phyloP scores from a whole-genome alignment of 2,113 vertebrate genomes.

The Brachionichthys hirsutus region DNA sequence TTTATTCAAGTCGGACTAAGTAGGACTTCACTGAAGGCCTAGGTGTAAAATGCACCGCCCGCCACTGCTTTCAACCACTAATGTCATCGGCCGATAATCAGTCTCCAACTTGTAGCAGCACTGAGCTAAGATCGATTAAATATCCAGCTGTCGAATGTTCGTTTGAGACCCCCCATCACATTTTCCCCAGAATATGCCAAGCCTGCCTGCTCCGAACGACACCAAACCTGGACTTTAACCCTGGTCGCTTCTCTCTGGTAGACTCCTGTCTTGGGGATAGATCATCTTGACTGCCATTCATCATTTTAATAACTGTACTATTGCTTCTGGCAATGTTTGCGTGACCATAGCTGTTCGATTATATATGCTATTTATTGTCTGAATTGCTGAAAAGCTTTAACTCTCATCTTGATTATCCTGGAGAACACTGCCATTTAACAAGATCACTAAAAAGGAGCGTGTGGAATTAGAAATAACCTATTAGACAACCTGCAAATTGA shows the following conservation, averaged over 20 bases:
- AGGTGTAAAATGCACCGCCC: no score
- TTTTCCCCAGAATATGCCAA: no score
- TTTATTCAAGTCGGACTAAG: no score
- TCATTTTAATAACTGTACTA: constrained; percentile 57
- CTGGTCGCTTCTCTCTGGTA: not conserved
- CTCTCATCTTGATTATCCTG: not conserved
- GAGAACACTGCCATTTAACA: not conserved
- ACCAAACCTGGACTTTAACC: no score
- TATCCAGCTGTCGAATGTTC: no score
- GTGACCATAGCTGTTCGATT: constrained; percentile 55
- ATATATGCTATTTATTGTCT: constrained; percentile 32
- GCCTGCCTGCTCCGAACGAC: no score
- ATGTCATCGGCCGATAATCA: no score
- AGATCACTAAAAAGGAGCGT: not conserved
- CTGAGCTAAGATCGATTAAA: no score
- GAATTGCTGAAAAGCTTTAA: not conserved
- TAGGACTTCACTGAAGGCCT: no score
- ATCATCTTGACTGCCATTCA: constrained; percentile 54
- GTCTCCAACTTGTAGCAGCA: no score
- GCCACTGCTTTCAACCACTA: no score
- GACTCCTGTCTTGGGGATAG: constrained; percentile 43
- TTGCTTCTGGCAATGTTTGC: constrained; percentile 43
- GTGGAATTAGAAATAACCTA: constrained; percentile 2
- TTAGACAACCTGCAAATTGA: constrained; percentile 20
- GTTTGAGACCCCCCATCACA: no score